Evolutionary conservation across 2,113 vertebrate genomes (phyloP), one percentile per base, ranked within the genome.

Genomic region (Climacteris rufus): DNA sequence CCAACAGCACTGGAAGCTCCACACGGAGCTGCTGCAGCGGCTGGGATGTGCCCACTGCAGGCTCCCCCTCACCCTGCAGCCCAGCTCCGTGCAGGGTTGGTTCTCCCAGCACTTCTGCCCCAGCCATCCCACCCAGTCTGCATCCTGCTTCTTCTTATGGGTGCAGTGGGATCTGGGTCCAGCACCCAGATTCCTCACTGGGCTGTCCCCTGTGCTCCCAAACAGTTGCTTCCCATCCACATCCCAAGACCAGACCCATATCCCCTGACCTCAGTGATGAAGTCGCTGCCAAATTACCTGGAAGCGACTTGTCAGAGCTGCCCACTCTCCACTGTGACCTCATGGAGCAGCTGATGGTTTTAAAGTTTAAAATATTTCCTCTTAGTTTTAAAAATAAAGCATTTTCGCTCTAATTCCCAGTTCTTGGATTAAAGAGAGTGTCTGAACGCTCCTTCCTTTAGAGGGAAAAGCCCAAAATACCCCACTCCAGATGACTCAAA

Each of bases 131-230:
- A 1, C 6, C 2, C 39, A 6, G 20, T 24, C 15, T 47, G n/a
- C 30, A 71, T 15, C 23, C 53, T 0, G 0, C 33, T 25, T 28
- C 14, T 5, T 0, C 0, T 37, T 63, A 66, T 0, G 0, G 27
- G 5, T 3, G 9, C 44, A 5, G 27, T 2, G 2, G 28, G 19
- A 27, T 42, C 47, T 0, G 0, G 15, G n/a, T n/a, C n/a, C n/a
- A n/a, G n/a, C n/a, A n/a, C n/a, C n/a, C n/a, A n/a, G n/a, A n/a
- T n/a, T n/a, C n/a, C n/a, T n/a, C n/a, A n/a, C n/a, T n/a, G n/a
- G n/a, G n/a, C n/a, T n/a, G n/a, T n/a, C 19, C 52, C 2, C 54
- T 2, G 2, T 17, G 35, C 33, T 75, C 78, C 47, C 25, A 33
- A 65, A 54, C 7, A 44, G 22, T 3, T 1, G 16, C 37, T 50